Evolutionary conservation across 2,113 vertebrate genomes (phyloP).

Genomic region (Upupa epops): DNA sequence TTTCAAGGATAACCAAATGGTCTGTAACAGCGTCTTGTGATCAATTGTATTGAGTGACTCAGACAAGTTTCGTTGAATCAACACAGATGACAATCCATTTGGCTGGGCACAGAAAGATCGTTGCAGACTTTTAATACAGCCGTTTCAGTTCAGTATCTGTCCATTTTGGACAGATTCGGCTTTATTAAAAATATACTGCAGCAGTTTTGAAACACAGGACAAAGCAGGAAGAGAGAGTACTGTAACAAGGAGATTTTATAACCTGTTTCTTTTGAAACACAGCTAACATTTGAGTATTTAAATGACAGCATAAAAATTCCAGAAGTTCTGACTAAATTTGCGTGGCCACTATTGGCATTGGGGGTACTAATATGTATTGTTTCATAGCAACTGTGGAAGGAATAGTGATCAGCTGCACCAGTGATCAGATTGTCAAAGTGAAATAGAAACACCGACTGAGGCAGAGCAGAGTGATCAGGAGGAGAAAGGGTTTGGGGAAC

Average conservation of each 20-base stretch:
- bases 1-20: slow-evolving; percentile 37
- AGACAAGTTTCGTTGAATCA: slow-evolving; percentile 22
- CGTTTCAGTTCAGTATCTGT: background rate
- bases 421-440: background rate
- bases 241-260: background rate
- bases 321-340: background rate
- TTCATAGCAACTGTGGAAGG: background rate
- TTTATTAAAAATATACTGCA: background rate
- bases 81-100: slow-evolving; percentile 22
- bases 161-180: too few relatives aligned
- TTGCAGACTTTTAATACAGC: background rate
- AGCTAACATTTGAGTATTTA: background rate
- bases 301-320: background rate
- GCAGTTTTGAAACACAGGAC: background rate
- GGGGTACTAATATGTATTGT: background rate
- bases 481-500: background rate
- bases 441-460: background rate
- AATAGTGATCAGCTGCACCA: background rate
- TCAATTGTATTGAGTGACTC: slow-evolving; percentile 43
- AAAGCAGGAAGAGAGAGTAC: background rate
- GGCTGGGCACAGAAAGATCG: background rate
- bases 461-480: background rate
- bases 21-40: slow-evolving; percentile 23
- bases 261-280: background rate
- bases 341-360: background rate